These are phyloP conservation scores for Phylloscopus collybita DNA, from an alignment of 2,797 vertebrate species.

Conservation along the genomic window DNA sequence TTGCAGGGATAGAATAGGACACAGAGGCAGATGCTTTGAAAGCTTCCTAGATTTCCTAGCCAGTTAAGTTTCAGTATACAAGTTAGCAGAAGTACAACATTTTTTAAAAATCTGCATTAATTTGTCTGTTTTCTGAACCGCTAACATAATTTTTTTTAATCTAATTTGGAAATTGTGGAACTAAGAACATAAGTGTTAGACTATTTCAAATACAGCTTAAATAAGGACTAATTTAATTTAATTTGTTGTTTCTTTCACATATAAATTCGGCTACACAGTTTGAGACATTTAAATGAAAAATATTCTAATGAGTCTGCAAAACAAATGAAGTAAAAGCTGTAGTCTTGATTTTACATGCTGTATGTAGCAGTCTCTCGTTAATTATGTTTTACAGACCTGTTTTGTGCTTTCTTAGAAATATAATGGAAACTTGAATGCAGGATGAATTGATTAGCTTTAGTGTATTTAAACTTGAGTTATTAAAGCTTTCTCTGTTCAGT, in stretches of 20 bases:
- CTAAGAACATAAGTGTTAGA: slow-evolving; percentile 51
- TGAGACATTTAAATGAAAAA: slow-evolving; percentile 56
- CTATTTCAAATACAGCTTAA: slow-evolving; percentile 49
- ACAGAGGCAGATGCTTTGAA: neutral
- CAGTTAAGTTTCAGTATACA: neutral
- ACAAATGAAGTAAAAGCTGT: slow-evolving; percentile 63
- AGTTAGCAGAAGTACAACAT: neutral
- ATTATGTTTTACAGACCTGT: slow-evolving; percentile 69
- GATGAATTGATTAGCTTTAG: slow-evolving; percentile 72
- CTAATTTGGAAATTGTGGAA: slow-evolving; percentile 46
- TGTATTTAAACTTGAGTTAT: slow-evolving; percentile 68
- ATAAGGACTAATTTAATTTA: slow-evolving; percentile 68
- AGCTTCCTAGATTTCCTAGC: neutral
- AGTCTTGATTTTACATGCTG: slow-evolving; percentile 60
- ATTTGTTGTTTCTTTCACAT: slow-evolving; percentile 63
- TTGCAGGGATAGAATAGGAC: neutral
- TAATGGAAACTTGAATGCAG: slow-evolving; percentile 69
- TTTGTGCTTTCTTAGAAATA: slow-evolving; percentile 61
- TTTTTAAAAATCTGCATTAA: neutral
- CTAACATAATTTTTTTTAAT: neutral
- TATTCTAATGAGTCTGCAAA: slow-evolving; percentile 57
- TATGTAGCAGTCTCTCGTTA: slow-evolving; percentile 49
- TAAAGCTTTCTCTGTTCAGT: slow-evolving; percentile 36
- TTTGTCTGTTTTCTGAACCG: slow-evolving; percentile 16
- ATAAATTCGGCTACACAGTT: slow-evolving; percentile 59